Evolutionary conservation across 2,888 invertebrate species (phyloP).

Genomic region (Epistrophella euchroma): DNA sequence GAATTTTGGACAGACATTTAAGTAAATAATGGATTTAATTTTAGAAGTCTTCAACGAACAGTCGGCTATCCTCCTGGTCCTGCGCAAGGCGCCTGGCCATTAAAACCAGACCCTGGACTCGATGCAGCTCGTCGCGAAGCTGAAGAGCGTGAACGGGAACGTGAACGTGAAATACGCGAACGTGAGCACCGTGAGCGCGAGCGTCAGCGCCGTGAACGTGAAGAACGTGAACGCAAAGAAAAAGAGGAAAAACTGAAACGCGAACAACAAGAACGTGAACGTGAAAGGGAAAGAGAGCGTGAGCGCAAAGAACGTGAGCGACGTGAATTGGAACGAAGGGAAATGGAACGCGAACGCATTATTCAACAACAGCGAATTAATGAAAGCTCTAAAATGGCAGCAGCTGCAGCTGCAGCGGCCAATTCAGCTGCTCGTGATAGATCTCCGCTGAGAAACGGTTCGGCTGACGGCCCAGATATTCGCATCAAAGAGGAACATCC

Average conservation of each 20-base stretch:
- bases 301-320: constrained; percentile 86
- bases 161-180: constrained; percentile 83
- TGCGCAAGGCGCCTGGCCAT: constrained; percentile 86
- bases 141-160: constrained; percentile 84
- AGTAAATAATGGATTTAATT: not conserved
- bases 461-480: constrained; percentile 81
- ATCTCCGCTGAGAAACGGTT: constrained; percentile 88
- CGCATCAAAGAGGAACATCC: constrained; percentile 83
- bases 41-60: constrained; percentile 85
- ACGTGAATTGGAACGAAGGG: constrained; percentile 86
- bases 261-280: constrained; percentile 86
- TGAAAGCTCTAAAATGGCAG: constrained; percentile 84
- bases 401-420: constrained; percentile 81
- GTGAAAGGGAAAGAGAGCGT: constrained; percentile 86
- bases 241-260: constrained; percentile 85
- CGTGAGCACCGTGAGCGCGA: constrained; percentile 84
- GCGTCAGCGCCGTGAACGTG: constrained; percentile 83
- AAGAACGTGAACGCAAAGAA: constrained; percentile 83
- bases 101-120: constrained; percentile 85
- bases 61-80: constrained; percentile 86
- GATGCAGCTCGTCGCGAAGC: constrained; percentile 87
- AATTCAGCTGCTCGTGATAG: constrained; percentile 85
- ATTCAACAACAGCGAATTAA: constrained; percentile 86
- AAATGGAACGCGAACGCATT: constrained; percentile 87
- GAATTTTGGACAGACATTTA: not conserved